Percentiles rank a stretch among this genome's conserved stretches.
phyloP scores from a whole-genome alignment of 2,113 vertebrate genomes.

The Scolopax mira region DNA sequence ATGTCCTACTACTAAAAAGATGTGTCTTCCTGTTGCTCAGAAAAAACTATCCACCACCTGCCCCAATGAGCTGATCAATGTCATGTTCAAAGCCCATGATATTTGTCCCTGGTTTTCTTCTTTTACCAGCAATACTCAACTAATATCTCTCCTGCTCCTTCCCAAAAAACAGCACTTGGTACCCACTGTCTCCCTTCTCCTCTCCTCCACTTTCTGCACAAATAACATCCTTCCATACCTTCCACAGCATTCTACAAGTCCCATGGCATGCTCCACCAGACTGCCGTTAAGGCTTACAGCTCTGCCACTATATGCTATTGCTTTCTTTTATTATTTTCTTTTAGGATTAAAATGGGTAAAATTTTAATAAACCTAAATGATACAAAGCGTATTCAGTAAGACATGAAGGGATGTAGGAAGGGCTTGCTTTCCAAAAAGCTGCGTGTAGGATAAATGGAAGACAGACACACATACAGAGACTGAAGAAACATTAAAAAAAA shows the following conservation, averaged over 20 bases:
- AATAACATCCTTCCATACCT: background rate
- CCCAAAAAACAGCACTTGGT: background rate
- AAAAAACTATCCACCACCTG: background rate
- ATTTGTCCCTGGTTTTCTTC: background rate
- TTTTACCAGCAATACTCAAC: background rate
- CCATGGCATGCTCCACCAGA: background rate
- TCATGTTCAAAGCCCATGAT: background rate
- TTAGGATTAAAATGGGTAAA: background rate
- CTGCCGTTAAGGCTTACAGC: background rate
- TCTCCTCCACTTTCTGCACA: background rate
- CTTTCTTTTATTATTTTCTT: background rate
- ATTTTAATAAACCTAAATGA: background rate
- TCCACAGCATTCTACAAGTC: background rate
- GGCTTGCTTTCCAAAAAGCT: background rate
- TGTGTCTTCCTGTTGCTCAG: background rate
- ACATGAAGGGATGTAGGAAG: background rate
- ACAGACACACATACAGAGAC: fast-evolving
- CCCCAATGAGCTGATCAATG: background rate
- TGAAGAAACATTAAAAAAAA: too few species aligned
- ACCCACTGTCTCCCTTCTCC: background rate
- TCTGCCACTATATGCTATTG: background rate
- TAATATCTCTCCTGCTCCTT: background rate
- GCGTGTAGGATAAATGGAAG: background rate
- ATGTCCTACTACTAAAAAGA: background rate
- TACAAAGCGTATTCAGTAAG: background rate